A percentile compares a stretch with the other conserved stretches of the same genome.
Evolutionary conservation across 2,113 vertebrate species (phyloP).

Genomic region (Martes martes): DNA sequence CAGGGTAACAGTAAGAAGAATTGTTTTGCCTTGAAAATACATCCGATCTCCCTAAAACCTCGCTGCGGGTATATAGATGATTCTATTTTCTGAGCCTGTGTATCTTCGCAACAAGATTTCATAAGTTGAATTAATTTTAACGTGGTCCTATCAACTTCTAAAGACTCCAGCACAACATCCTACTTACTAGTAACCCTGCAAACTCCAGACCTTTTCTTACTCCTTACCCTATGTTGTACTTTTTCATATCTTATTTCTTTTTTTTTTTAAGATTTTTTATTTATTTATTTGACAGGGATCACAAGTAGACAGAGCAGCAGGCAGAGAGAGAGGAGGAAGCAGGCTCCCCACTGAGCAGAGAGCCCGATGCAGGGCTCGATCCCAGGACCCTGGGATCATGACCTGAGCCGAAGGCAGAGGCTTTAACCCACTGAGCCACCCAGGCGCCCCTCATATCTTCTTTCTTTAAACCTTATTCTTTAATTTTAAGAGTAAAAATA

Average conservation of each 20-base stretch:
- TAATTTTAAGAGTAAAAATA: conserved; percentile 9
- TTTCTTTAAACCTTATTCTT: not conserved
- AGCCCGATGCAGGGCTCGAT: too few relatives aligned
- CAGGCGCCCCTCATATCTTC: not conserved
- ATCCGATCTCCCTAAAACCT: not conserved
- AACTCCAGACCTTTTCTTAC: not conserved
- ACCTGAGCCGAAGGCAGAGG: too few relatives aligned
- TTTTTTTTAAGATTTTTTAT: too few relatives aligned
- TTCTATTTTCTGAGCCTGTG: conserved; percentile 4
- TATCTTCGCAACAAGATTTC: not conserved
- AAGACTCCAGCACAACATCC: not conserved
- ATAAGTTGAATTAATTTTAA: conserved; percentile 27
- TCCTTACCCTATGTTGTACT: not conserved
- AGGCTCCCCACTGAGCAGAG: too few relatives aligned
- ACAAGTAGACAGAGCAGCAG: too few relatives aligned
- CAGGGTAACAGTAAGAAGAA: not conserved
- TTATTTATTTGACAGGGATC: too few relatives aligned
- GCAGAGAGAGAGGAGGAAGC: too few relatives aligned
- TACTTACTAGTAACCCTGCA: not conserved
- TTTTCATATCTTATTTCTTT: not conserved
- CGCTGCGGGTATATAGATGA: not conserved
- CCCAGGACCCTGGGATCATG: too few relatives aligned
- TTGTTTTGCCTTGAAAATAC: conserved; percentile 26
- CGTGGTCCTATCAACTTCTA: not conserved
- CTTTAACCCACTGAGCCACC: too few relatives aligned